phyloP scores from a whole-genome alignment of 1,140 invertebrate genomes.

The Drosophila funebris region DNA sequence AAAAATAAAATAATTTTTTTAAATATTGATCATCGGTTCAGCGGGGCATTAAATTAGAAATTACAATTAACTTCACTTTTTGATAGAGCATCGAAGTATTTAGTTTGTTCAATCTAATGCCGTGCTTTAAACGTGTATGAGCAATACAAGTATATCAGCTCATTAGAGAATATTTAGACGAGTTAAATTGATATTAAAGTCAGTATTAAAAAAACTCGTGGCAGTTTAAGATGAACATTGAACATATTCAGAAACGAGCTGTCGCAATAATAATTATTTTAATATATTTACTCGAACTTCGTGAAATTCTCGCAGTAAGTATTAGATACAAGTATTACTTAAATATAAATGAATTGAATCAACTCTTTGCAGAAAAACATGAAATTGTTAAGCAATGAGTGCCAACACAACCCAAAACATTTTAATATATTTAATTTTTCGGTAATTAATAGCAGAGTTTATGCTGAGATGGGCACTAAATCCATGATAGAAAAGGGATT shows the following conservation, averaged over 20 bases:
- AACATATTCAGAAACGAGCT: background rate
- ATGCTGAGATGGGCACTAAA: slow-evolving; percentile 27
- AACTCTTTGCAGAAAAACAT: slow-evolving; percentile 27
- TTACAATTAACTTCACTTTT: background rate
- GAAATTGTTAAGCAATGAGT: slow-evolving; percentile 12
- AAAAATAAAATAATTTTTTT: background rate
- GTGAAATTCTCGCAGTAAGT: background rate
- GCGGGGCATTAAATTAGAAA: background rate
- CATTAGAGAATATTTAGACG: background rate
- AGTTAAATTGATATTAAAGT: background rate
- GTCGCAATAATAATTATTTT: background rate
- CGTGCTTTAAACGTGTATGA: background rate
- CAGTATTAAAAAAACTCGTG: background rate
- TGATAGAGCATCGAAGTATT: background rate
- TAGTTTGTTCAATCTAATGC: slow-evolving; percentile 1
- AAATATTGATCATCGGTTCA: background rate
- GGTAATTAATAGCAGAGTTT: slow-evolving; percentile 14
- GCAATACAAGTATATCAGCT: too few species aligned
- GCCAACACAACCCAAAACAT: slow-evolving; percentile 27
- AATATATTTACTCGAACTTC: background rate
- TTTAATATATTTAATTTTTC: slow-evolving; percentile 36
- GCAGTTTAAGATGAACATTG: background rate
- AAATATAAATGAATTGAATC: background rate
- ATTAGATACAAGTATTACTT: background rate
- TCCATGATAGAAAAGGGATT: slow-evolving; percentile 25